Evolutionary conservation across 2,113 vertebrate genomes (phyloP).

Genomic region (Ancistrus triradiatus): DNA sequence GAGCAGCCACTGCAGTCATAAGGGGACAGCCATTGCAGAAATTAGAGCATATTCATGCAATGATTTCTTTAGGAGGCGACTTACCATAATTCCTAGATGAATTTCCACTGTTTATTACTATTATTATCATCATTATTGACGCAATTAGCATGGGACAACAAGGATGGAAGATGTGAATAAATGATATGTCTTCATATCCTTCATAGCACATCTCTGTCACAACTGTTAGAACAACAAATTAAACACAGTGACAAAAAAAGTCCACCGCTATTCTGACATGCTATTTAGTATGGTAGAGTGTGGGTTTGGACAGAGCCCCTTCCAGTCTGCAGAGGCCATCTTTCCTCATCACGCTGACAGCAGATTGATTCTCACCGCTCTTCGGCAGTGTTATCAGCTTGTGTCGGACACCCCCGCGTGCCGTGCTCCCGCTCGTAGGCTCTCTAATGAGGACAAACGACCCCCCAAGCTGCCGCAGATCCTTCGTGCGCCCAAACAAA

Average conservation of each 20-base stretch:
- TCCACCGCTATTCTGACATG: background rate
- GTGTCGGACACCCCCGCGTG: slow-evolving; percentile 75
- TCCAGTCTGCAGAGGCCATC: slow-evolving; percentile 46
- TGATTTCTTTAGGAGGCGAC: too few species aligned
- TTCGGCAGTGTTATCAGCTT: slow-evolving; percentile 75
- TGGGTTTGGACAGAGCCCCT: background rate
- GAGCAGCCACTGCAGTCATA: too few species aligned
- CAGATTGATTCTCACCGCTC: slow-evolving; percentile 74
- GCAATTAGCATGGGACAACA: too few species aligned
- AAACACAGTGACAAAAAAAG: background rate
- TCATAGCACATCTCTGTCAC: too few species aligned
- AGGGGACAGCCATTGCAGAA: too few species aligned
- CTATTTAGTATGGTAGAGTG: background rate
- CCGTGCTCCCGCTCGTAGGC: slow-evolving; percentile 80
- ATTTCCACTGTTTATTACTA: too few species aligned
- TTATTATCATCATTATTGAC: too few species aligned
- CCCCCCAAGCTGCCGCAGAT: slow-evolving; percentile 81
- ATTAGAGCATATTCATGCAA: too few species aligned
- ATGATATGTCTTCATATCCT: too few species aligned
- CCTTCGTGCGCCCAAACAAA: slow-evolving; percentile 68
- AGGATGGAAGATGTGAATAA: too few species aligned
- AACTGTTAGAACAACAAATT: too few species aligned
- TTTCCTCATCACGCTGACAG: slow-evolving; percentile 69
- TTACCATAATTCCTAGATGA: too few species aligned
- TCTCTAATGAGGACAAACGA: slow-evolving; percentile 92